Base-by-base conservation (phyloP, 2,888 invertebrate genomes). In the Cloeon dipterum region DNA sequence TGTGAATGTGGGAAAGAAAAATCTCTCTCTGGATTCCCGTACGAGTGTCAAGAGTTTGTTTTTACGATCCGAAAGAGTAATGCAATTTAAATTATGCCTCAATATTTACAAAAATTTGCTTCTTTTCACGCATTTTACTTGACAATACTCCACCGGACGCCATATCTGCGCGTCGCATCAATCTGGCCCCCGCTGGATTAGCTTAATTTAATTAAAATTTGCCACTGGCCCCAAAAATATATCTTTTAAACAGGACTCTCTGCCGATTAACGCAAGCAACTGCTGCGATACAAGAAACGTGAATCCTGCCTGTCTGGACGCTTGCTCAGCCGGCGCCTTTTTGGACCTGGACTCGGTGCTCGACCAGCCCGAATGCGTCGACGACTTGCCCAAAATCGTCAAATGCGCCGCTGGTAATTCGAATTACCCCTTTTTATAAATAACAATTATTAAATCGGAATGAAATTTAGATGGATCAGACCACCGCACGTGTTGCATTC, bases 221-320 rank as follows among this genome's bases (percentile, higher is more conserved):
- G 8, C 25, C 25, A 8, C 23, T 23, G 8, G 8, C 23, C 23
- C 10, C 23, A 23, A n/a, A n/a, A n/a, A n/a, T n/a, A 26, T 26
- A 14, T 5, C 5, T 20, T 20, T 20, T 20, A 7, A 5, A 19
- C 20, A 49, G 58, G 65, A 66, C 1, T 64, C 69, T 5, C 29
- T 0, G 62, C 70, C 10, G 69, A 68, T 42, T 46, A 79, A 81
- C 47, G 71, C 81, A 19, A 74, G 76, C 0, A 72, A 77, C 45
- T 88, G 88, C 51, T 88, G 88, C 48, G 60, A 64, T n/a, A 65
- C 68, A 41, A 70, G 74, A 59, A 82, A 82, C 54, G 83, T 88
- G 1, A 74, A 78, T 0, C 62, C 70, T 1, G 50, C 67, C 1
- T 88, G 88, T 50, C 71, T 79, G 56, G 75, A 77, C 49, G 83